These are phyloP conservation scores for Crotalus helleri DNA, from an alignment of 2,113 vertebrate species.

Conservation along the genomic window DNA sequence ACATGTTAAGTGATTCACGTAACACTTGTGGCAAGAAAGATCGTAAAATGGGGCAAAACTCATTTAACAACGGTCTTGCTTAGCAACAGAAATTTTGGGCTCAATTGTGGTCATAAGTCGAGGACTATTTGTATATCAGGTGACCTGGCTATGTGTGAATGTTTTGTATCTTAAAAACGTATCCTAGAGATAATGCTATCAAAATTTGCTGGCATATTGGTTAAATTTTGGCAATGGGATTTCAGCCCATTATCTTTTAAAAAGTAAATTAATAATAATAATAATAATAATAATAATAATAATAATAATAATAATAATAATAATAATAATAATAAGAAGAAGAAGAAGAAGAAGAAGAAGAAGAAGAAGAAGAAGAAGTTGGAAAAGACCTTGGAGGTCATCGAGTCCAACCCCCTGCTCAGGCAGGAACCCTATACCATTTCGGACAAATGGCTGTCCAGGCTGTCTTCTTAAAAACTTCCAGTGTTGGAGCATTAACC, in stretches of 20 bases:
- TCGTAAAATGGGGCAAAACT: background rate
- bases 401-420: too few relatives aligned
- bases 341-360: too few relatives aligned
- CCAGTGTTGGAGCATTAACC: too few relatives aligned
- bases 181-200: background rate
- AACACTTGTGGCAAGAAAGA: background rate
- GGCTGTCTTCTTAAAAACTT: too few relatives aligned
- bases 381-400: too few relatives aligned
- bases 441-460: too few relatives aligned
- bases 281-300: too few relatives aligned
- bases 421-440: too few relatives aligned
- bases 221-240: background rate
- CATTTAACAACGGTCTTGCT: background rate
- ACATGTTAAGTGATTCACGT: background rate
- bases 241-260: background rate
- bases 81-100: background rate
- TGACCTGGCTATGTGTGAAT: background rate
- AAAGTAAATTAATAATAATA: background rate
- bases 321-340: too few relatives aligned
- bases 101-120: background rate
- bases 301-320: too few relatives aligned
- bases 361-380: too few relatives aligned
- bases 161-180: background rate
- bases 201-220: background rate
- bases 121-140: background rate